Conservation (phyloP, 2,113 vertebrate genomes). For the Procavia capensis region DNA sequence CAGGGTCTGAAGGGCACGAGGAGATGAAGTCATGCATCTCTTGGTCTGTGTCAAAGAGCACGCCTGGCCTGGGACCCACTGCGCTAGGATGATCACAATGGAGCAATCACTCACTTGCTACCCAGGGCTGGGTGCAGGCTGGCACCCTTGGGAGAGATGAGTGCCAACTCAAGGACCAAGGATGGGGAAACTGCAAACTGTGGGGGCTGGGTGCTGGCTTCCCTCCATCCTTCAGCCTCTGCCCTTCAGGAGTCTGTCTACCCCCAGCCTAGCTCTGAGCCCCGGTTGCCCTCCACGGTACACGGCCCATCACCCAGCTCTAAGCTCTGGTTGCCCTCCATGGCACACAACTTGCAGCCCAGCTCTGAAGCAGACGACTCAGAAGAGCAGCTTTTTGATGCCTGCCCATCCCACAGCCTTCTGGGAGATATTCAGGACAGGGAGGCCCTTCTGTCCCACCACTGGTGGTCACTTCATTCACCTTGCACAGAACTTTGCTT, state of each 20-base stretch:
- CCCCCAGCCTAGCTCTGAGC: neutral
- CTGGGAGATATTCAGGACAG: neutral
- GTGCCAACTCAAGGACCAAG: too few relatives aligned
- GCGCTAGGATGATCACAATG: fast-evolving
- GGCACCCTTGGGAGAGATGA: fast-evolving
- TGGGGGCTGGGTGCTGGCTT: fast-evolving
- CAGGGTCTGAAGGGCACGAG: neutral
- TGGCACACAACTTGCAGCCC: neutral
- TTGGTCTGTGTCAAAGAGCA: neutral
- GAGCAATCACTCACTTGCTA: fast-evolving
- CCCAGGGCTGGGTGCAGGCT: neutral
- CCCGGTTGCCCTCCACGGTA: fast-evolving
- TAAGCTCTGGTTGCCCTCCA: neutral
- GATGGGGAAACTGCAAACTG: fast-evolving
- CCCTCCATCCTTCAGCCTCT: neutral
- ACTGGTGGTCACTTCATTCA: fast-evolving
- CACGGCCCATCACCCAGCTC: neutral
- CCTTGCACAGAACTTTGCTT: fast-evolving
- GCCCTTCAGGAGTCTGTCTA: neutral
- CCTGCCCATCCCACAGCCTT: neutral
- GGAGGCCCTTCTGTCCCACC: too few relatives aligned
- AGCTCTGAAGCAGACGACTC: neutral
- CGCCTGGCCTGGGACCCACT: neutral
- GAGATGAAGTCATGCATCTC: neutral
- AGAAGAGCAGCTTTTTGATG: neutral